Base-by-base conservation (phyloP, 1,140 invertebrate species). In the Drosophila lacertosa region DNA sequence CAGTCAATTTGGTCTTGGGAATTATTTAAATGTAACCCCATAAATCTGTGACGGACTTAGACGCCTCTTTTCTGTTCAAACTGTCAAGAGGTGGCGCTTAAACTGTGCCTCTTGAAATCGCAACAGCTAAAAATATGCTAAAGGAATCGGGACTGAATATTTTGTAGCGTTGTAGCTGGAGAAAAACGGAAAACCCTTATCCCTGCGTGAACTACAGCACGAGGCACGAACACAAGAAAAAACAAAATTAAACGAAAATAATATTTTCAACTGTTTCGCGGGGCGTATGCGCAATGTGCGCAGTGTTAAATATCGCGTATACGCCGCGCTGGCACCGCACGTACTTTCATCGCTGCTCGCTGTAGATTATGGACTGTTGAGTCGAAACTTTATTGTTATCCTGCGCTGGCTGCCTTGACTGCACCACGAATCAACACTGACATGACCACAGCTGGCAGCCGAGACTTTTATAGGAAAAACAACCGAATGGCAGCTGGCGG, bases 341-440 rank as follows among this genome's bases (percentile, higher is more conserved):
- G 64, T 84, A 84, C 80, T 84, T 84, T 84, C 80, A 84, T 84
- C n/a, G 63, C 55, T 60, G 62, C 5, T 72, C 57, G 54, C 33
- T 39, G 18, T 16, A 10, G 26, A 7, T 29, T 5, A n/a, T n/a
- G n/a, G n/a, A n/a, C n/a, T n/a, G n/a, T n/a, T 29, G 26, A 29
- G n/a, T 29, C 6, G 26, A 5, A 29, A 29, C 9, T 5, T 29
- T 29, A 7, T 6, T 29, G 26, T 29, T 33, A 45, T 60, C 65
- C 58, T 65, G 35, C 40, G 22, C 44, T 64, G 44, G 33, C 39
- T 42, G 50, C 50, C 68, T 29, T 29, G 48, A 33, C 40, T 62
- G 71, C 50, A 39, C 50, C 60, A 75, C 77, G 69, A 81, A 59
- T 81, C 44, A 64, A 81, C 81, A 86, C 80, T 84, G 80, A 86